Percentiles rank a stretch among this genome's conserved stretches.
These are phyloP conservation scores for Montipora foliosa DNA, from an alignment of 64 coral and sea anemone species.

Conservation along the genomic window DNA sequence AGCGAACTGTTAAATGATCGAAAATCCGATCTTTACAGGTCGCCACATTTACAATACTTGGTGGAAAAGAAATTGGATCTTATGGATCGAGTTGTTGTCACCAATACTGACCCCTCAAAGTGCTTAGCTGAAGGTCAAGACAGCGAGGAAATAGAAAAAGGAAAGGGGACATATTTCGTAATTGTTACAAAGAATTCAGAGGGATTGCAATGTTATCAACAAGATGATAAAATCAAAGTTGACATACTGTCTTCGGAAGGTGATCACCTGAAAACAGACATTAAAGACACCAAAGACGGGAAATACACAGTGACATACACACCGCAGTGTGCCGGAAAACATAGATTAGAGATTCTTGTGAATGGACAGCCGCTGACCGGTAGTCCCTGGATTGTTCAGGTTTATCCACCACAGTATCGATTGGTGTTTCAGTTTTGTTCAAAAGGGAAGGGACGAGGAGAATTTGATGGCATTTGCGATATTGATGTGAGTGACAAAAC, in stretches of 20 bases:
- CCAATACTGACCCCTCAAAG: too few species aligned
- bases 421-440: too few species aligned
- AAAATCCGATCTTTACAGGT: neutral
- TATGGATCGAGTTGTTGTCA: neutral
- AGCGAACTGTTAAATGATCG: neutral
- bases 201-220: too few species aligned
- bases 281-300: neutral
- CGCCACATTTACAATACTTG: neutral
- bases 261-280: neutral
- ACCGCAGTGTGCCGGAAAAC: neutral
- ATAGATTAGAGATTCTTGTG: neutral
- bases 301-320: neutral
- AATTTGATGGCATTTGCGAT: too few species aligned
- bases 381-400: neutral
- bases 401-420: too few species aligned
- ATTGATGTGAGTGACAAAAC: too few species aligned
- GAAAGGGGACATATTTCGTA: neutral
- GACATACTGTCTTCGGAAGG: too few species aligned
- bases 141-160: too few species aligned
- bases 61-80: neutral
- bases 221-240: too few species aligned
- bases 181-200: neutral
- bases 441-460: too few species aligned
- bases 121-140: too few species aligned
- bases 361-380: constrained; percentile 5